Base-by-base conservation (phyloP, 2,113 vertebrate species). In the Megaceryle maxima region DNA sequence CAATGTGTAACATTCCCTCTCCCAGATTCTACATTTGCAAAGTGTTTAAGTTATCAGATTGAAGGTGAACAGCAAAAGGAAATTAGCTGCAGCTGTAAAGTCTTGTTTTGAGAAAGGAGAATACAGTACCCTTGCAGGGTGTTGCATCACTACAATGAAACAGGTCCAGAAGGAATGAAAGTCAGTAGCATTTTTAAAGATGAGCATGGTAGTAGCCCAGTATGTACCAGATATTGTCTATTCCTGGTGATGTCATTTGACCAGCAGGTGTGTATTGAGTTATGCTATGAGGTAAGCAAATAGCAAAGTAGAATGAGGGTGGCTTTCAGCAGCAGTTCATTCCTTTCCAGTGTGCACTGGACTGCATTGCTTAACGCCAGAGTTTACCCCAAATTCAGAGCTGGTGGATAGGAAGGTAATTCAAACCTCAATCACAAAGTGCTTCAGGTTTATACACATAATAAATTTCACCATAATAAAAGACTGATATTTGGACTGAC, bases 181-280 rank as follows among this genome's bases (percentile, higher is more conserved):
- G 37, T 67, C 25, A 24, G 64, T 6, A 41, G 16, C 5, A 10
- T 48, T 94, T 82, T 84, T 62, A 41, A 82, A 41, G 48, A 37
- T n/a, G 11, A 56, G 26, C 6, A 5, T 26, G 44, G 1, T 5
- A 44, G 17, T 66, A 43, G 5, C 15, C 35, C 43, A 33, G 0
- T 37, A 67, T 64, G 9, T 74, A 26, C 60, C 4, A 1, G 21
- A 67, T 19, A 78, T n/a, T 22, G 29, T 50, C 56, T 74, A 0
- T 55, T 89, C 22, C 21, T 59, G 46, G 25, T 80, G 57, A 15
- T 51, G 11, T 26, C 16, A 46, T 60, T 48, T 80, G 85, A 69
- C 35, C 10, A 5, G 37, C 6, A n/a, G n/a, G 13, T 66, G 28
- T 39, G 48, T 69, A 62, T 29, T 53, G 26, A 44, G 13, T 79